A percentile compares a stretch with the other conserved stretches of the same genome.
Conservation (phyloP, 2,888 invertebrate genomes). For the Bugula neritina region DNA sequence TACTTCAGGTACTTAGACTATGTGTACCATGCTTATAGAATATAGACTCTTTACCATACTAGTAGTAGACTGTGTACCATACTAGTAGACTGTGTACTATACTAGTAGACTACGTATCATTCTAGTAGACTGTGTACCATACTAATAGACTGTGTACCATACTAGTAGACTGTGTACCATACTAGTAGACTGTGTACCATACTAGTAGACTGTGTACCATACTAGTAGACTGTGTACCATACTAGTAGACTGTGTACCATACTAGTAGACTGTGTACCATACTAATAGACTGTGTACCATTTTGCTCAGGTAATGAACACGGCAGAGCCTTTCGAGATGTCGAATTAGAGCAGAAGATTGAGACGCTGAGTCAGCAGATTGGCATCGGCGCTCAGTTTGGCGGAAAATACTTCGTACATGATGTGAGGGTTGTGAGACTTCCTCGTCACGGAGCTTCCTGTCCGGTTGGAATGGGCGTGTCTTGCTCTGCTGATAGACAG, state of each 20-base stretch:
- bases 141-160: too few species aligned
- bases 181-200: neutral
- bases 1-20: conserved; percentile 38
- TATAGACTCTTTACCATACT: neutral
- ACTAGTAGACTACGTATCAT: too few species aligned
- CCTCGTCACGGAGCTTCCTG: conserved; percentile 54
- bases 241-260: too few species aligned
- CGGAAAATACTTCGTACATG: conserved; percentile 54
- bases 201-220: neutral
- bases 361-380: conserved; percentile 43
- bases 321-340: conserved; percentile 51
- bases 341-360: conserved; percentile 45
- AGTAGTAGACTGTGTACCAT: neutral
- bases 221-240: too few species aligned
- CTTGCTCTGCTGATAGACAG: conserved; percentile 54
- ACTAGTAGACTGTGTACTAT: neutral
- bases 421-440: conserved; percentile 51
- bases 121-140: too few species aligned
- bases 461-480: conserved; percentile 53
- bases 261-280: neutral
- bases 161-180: neutral
- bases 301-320: conserved; percentile 48
- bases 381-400: conserved; percentile 55
- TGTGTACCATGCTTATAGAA: neutral
- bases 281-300: neutral